A percentile compares a stretch with the other conserved stretches of the same genome.
These are phyloP conservation scores for Rhodophaea formosa DNA, from an alignment of 2,888 invertebrate genomes.

Conservation along the genomic window DNA sequence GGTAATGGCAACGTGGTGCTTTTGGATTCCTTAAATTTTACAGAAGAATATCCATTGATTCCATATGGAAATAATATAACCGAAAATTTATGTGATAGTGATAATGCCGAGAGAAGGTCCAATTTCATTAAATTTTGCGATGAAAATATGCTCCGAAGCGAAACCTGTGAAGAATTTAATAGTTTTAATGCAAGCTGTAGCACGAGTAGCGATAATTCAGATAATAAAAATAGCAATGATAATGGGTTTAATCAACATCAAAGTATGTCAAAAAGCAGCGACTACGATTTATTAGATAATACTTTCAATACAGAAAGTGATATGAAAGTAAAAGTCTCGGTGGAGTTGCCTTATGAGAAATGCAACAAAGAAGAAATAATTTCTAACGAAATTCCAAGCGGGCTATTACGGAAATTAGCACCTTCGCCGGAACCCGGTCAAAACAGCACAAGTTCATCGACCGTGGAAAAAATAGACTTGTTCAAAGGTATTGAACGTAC, in stretches of 20 bases:
- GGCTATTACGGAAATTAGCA: conserved; percentile 52
- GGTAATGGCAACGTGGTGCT: conserved; percentile 56
- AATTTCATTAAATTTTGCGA: conserved; percentile 64
- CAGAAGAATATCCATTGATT: conserved; percentile 58
- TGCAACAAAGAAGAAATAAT: conserved; percentile 40
- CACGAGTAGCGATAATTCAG: conserved; percentile 54
- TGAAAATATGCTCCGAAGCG: conserved; percentile 72
- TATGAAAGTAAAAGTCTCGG: conserved; percentile 64
- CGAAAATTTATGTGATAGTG: conserved; percentile 48
- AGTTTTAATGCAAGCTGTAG: conserved; percentile 69
- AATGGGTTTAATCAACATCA: conserved; percentile 55
- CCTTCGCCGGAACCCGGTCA: conserved; percentile 60
- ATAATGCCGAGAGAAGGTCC: conserved; percentile 42
- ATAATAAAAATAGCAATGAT: conserved; percentile 53
- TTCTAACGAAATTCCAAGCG: conserved; percentile 44
- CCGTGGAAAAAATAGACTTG: conserved; percentile 71
- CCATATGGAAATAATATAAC: conserved; percentile 50
- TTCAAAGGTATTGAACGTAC: conserved; percentile 79
- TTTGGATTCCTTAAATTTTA: conserved; percentile 62
- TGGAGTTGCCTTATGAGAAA: conserved; percentile 53
- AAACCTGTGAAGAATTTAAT: conserved; percentile 68
- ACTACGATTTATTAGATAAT: conserved; percentile 62
- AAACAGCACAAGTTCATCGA: conserved; percentile 42
- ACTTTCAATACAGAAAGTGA: conserved; percentile 50
- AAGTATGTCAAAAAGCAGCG: conserved; percentile 59